A percentile compares a stretch with the other conserved stretches of the same genome.
Conservation (phyloP, 2,797 vertebrate species). For the Poeciliopsis gracilis region DNA sequence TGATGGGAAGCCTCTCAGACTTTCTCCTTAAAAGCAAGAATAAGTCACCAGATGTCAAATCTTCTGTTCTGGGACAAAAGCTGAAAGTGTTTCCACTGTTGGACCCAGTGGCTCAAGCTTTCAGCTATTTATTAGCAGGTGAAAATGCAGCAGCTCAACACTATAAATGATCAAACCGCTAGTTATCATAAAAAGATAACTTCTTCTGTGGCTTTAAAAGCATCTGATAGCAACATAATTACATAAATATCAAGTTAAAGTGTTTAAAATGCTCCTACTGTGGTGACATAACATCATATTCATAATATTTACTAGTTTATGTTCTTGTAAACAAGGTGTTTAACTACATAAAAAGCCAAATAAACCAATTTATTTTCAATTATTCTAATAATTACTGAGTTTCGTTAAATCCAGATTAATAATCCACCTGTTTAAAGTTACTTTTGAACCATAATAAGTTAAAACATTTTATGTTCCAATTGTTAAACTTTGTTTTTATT, state of each 20-base stretch:
- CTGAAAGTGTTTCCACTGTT: neutral
- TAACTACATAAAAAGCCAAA: too few species aligned
- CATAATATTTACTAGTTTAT: too few species aligned
- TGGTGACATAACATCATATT: neutral
- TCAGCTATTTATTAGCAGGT: neutral
- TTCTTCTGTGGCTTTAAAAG: neutral
- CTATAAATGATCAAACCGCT: neutral
- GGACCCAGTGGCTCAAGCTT: neutral
- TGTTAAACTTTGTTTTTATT: too few species aligned
- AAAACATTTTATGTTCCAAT: too few species aligned
- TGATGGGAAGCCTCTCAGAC: neutral
- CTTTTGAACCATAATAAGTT: too few species aligned
- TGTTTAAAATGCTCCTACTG: neutral
- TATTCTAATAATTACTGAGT: too few species aligned
- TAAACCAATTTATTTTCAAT: too few species aligned
- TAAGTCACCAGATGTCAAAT: neutral
- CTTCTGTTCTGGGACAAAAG: neutral
- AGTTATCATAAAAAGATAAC: neutral
- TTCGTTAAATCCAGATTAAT: too few species aligned
- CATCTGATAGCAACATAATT: neutral
- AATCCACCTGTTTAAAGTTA: too few species aligned
- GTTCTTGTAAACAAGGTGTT: neutral
- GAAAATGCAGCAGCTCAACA: neutral
- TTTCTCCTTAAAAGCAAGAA: slow-evolving; percentile 17
- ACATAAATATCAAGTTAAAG: neutral